A percentile compares a stretch with the other conserved stretches of the same genome.
Evolutionary conservation across 2,888 invertebrate genomes (phyloP).

Genomic region (Smittia sp.): DNA sequence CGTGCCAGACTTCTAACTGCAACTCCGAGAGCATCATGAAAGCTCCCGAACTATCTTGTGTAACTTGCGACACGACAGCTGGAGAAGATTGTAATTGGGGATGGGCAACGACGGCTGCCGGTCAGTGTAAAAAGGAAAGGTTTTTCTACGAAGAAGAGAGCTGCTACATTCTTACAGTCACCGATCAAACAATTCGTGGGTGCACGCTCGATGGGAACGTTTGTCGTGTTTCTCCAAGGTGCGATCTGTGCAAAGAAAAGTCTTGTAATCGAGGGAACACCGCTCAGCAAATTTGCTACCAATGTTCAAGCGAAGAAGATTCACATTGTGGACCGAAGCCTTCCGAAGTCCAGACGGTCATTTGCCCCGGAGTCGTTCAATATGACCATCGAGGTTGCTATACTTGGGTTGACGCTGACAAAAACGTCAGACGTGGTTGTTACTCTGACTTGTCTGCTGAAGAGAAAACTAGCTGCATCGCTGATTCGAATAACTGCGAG

Average conservation of each 20-base stretch:
- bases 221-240: neutral
- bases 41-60: neutral
- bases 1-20: slow-evolving; percentile 25
- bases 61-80: slow-evolving; percentile 16
- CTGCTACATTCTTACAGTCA: neutral
- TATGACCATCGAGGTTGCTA: slow-evolving; percentile 31
- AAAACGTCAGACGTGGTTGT: slow-evolving; percentile 6
- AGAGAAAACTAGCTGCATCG: neutral
- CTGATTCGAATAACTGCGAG: slow-evolving; percentile 1
- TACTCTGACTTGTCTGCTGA: neutral
- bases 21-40: slow-evolving; percentile 5
- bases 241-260: neutral
- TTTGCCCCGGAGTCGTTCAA: neutral
- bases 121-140: neutral
- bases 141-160: slow-evolving; percentile 22
- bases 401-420: neutral
- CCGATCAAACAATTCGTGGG: slow-evolving; percentile 6
- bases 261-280: slow-evolving; percentile 13
- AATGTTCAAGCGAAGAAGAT: slow-evolving; percentile 7
- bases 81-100: slow-evolving; percentile 19
- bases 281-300: neutral
- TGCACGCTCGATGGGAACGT: slow-evolving; percentile 30
- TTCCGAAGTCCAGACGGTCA: neutral
- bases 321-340: neutral
- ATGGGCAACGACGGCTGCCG: neutral